These are phyloP conservation scores for Aleiodes sp. DNA, from an alignment of 1,140 invertebrate species.

Conservation along the genomic window DNA sequence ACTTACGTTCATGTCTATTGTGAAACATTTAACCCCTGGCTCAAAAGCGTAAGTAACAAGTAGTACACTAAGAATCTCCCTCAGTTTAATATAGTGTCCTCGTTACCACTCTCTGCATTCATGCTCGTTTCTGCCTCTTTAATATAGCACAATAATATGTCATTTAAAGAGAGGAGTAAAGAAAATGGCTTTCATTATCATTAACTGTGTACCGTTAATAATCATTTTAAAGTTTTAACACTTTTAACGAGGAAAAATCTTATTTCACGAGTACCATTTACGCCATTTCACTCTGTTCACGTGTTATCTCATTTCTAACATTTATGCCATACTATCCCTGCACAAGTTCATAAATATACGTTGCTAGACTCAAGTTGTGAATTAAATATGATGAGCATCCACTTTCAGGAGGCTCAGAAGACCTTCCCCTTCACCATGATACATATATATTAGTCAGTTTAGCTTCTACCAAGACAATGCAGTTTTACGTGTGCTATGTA, in stretches of 20 bases:
- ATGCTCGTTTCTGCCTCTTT: not conserved
- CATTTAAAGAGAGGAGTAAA: not conserved
- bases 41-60: not conserved
- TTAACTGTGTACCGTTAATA: too few relatives aligned
- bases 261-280: not conserved
- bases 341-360: conserved; percentile 19
- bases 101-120: not conserved
- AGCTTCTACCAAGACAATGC: conserved; percentile 1
- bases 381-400: conserved; percentile 37
- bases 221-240: not conserved
- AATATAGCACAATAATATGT: not conserved
- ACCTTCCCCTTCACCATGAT: not conserved
- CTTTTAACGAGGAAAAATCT: not conserved
- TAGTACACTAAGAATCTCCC: not conserved
- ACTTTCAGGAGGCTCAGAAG: conserved; percentile 17
- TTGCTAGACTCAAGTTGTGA: conserved; percentile 28
- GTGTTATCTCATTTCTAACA: not conserved
- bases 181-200: too few relatives aligned
- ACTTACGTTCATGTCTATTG: conserved; percentile 2
- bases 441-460: conserved; percentile 13
- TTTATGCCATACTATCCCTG: not conserved
- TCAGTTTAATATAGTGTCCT: not conserved
- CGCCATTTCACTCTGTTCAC: not conserved
- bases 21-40: not conserved
- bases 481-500: not conserved